Evolutionary conservation across 1,140 invertebrate species (phyloP).

Genomic region (Conopomorpha cramerella): DNA sequence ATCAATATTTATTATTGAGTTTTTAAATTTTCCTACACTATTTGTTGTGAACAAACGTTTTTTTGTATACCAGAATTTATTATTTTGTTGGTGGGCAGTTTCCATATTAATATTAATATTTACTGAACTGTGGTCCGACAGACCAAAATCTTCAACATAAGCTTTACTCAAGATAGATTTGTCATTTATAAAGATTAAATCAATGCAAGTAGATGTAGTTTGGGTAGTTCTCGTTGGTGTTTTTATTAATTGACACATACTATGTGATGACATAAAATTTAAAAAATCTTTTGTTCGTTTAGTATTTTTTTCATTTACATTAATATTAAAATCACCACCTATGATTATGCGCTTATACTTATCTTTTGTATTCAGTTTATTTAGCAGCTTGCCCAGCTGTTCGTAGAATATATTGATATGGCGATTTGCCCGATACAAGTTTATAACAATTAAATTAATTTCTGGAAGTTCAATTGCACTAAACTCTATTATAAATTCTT

Average conservation of each 20-base stretch:
- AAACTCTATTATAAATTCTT: conserved; percentile 1
- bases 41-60: neutral
- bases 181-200: neutral
- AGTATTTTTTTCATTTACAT: neutral
- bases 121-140: neutral
- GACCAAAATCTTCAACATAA: neutral
- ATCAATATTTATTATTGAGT: neutral
- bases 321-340: neutral
- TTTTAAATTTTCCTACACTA: conserved; percentile 2
- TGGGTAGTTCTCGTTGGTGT: neutral
- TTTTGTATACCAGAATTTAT: neutral
- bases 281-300: neutral
- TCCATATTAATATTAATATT: neutral
- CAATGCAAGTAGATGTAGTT: neutral
- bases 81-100: neutral
- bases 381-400: neutral
- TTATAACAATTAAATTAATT: conserved; percentile 1
- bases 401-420: conserved; percentile 3
- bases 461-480: neutral
- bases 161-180: neutral
- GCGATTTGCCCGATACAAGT: conserved; percentile 2
- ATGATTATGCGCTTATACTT: neutral
- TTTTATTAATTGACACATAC: neutral
- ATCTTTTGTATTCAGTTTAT: neutral
- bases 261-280: neutral